Conservation (phyloP, 2,888 invertebrate genomes). For the Oasisia sp. region DNA sequence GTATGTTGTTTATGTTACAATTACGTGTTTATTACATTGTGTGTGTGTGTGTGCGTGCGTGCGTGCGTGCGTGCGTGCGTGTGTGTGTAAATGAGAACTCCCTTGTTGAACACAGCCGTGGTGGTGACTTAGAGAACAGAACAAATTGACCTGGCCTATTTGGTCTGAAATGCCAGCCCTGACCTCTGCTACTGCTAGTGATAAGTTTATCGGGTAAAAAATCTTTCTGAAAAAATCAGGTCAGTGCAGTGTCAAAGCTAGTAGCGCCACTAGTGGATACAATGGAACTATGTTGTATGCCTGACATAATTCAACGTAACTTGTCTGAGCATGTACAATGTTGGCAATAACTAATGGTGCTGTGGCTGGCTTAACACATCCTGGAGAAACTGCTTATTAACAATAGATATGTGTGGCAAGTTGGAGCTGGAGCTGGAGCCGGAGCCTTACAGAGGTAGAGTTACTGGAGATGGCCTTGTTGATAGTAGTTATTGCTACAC, state of each 20-base stretch:
- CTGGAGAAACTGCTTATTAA: not conserved
- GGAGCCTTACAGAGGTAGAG: not conserved
- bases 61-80: too few species aligned
- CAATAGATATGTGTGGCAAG: not conserved
- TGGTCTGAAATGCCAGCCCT: not conserved
- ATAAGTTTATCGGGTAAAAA: not conserved
- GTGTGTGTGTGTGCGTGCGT: too few species aligned
- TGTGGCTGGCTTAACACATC: not conserved
- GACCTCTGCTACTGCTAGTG: not conserved
- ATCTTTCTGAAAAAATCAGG: not conserved
- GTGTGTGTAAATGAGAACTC: too few species aligned
- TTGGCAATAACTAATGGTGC: not conserved
- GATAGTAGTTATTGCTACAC: not conserved
- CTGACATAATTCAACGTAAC: not conserved
- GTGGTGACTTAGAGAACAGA: not conserved
- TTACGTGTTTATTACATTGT: too few species aligned
- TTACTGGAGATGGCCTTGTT: not conserved
- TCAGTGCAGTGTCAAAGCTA: not conserved
- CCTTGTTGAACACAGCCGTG: not conserved
- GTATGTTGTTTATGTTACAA: too few species aligned
- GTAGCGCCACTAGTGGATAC: not conserved
- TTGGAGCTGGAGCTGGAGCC: not conserved
- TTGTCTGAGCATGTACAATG: not conserved
- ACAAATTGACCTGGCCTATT: not conserved
- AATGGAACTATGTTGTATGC: not conserved